Percentiles rank a stretch among this genome's conserved stretches.
phyloP scores from a whole-genome alignment of 2,888 invertebrate genomes.

The Archaeoteleia sp. region DNA sequence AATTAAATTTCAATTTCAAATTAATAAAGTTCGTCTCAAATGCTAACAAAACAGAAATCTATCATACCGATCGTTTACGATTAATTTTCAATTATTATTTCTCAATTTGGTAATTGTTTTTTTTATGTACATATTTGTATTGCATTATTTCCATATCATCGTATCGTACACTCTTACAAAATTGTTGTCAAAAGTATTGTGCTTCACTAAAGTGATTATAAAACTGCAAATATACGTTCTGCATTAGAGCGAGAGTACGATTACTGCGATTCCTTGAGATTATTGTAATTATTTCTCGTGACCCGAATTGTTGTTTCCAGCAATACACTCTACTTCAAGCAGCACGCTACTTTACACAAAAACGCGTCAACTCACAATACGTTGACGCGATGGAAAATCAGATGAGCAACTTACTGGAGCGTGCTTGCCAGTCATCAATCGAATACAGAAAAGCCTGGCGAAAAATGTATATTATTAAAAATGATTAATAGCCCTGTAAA shows the following conservation, averaged over 20 bases:
- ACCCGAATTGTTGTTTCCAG: slow-evolving; percentile 47
- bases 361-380: slow-evolving; percentile 42
- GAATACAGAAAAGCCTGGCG: slow-evolving; percentile 13
- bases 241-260: slow-evolving; percentile 10
- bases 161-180: too few relatives aligned
- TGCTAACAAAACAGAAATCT: too few relatives aligned
- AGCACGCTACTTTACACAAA: slow-evolving; percentile 45
- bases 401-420: slow-evolving; percentile 39
- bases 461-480: slow-evolving; percentile 28
- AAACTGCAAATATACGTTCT: slow-evolving; percentile 6
- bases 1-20: too few relatives aligned
- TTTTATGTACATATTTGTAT: too few relatives aligned
- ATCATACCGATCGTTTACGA: too few relatives aligned
- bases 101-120: too few relatives aligned
- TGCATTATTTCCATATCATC: too few relatives aligned
- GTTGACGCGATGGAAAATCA: slow-evolving; percentile 20
- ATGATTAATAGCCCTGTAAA: too few relatives aligned
- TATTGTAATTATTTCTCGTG: slow-evolving; percentile 52
- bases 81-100: too few relatives aligned
- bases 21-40: too few relatives aligned
- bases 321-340: slow-evolving; percentile 29
- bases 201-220: slow-evolving; percentile 2
- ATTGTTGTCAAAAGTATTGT: too few relatives aligned
- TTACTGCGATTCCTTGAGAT: slow-evolving; percentile 43
- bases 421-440: slow-evolving; percentile 37